Percentiles rank a stretch among this genome's conserved stretches.
These are phyloP conservation scores for Leucozona laternaria DNA, from an alignment of 2,888 invertebrate species.

Conservation along the genomic window DNA sequence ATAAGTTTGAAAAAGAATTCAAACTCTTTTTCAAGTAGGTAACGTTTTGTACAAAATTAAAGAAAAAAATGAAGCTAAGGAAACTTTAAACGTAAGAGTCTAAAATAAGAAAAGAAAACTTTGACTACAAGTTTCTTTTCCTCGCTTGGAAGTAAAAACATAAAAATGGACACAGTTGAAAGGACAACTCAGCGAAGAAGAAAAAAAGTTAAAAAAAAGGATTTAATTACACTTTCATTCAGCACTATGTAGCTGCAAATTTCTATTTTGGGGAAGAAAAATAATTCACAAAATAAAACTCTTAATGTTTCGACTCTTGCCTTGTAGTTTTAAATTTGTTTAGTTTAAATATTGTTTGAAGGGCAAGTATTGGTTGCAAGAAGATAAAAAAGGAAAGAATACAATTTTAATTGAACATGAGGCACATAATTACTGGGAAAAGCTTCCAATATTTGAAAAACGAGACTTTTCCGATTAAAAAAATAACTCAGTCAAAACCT, in stretches of 20 bases:
- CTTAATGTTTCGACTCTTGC: slow-evolving; percentile 48
- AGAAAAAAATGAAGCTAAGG: slow-evolving; percentile 18
- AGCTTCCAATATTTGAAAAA: too few relatives aligned
- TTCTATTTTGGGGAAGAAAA: slow-evolving; percentile 24
- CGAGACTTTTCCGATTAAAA: too few relatives aligned
- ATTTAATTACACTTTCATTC: slow-evolving; percentile 73
- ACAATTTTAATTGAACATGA: too few relatives aligned
- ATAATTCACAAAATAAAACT: slow-evolving; percentile 5
- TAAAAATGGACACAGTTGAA: slow-evolving; percentile 42
- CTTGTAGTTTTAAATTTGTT: slow-evolving; percentile 13
- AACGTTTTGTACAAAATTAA: not conserved
- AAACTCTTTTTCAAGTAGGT: too few relatives aligned
- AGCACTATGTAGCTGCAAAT: slow-evolving; percentile 62
- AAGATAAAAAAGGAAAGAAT: too few relatives aligned
- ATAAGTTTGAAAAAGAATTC: not conserved
- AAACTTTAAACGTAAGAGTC: slow-evolving; percentile 52
- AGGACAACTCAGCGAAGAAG: slow-evolving; percentile 45
- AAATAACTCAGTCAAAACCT: too few relatives aligned
- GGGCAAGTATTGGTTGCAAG: not conserved
- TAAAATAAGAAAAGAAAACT: slow-evolving; percentile 44
- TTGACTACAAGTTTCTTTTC: slow-evolving; percentile 58
- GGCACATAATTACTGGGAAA: too few relatives aligned
- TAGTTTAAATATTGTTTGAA: not conserved
- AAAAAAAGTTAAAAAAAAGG: slow-evolving; percentile 22
- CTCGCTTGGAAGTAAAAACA: not conserved